These are phyloP conservation scores for Romanomermis culicivorax DNA, from an alignment of 2,888 invertebrate genomes.

Conservation along the genomic window DNA sequence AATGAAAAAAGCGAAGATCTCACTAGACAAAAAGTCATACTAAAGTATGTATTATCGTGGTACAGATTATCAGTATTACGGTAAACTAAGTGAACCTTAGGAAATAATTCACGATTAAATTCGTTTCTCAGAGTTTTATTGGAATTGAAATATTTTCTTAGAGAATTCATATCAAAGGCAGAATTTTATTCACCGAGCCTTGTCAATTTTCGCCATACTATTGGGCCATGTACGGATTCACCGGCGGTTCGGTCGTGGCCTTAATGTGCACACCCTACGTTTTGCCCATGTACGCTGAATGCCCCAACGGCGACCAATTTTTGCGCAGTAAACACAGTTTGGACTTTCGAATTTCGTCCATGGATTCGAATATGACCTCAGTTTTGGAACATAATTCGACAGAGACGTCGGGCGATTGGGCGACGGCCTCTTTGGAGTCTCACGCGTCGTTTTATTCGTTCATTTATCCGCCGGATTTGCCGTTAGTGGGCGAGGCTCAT, in stretches of 20 bases:
- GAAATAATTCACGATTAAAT: too few relatives aligned
- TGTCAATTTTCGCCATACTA: conserved; percentile 37
- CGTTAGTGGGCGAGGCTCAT: conserved; percentile 92
- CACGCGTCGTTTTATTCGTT: conserved; percentile 49
- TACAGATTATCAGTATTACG: too few relatives aligned
- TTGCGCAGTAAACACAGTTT: conserved; percentile 98
- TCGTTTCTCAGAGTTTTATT: too few relatives aligned
- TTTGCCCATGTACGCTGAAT: conserved; percentile 82
- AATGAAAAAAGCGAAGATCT: not conserved
- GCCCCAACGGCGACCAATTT: conserved; percentile 95
- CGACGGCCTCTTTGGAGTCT: not conserved
- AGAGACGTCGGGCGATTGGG: conserved; percentile 12
- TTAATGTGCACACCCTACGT: conserved; percentile 56
- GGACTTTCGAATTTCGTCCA: conserved; percentile 41
- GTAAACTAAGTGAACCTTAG: too few relatives aligned
- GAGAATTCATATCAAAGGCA: conserved; percentile 91
- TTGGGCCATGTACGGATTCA: not conserved
- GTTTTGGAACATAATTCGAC: conserved; percentile 22
- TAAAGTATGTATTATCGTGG: too few relatives aligned
- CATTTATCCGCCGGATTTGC: conserved; percentile 89
- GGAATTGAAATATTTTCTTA: too few relatives aligned
- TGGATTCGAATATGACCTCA: conserved; percentile 14
- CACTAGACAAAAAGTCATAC: not conserved
- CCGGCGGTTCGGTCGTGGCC: conserved; percentile 38
- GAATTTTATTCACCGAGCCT: too few relatives aligned